Evolutionary conservation across 2,113 vertebrate species (phyloP).

Genomic region (Tympanuchus pallidicinctus): DNA sequence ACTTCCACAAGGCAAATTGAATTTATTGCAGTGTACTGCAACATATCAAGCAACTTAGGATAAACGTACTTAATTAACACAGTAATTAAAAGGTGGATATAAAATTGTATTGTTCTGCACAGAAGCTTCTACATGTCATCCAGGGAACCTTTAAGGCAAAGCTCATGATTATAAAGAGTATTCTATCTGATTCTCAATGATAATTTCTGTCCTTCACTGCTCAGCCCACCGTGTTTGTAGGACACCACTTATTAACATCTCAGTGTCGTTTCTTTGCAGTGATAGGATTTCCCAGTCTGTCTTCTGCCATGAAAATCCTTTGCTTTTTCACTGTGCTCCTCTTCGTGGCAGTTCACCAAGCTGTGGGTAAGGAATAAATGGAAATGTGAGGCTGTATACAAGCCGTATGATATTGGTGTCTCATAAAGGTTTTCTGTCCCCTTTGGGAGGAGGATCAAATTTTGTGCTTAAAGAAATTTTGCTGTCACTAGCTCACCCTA

Average conservation of each 20-base stretch:
- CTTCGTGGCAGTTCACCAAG: neutral
- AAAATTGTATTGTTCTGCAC: neutral
- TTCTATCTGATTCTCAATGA: neutral
- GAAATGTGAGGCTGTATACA: neutral
- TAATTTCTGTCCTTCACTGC: neutral
- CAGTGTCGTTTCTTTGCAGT: neutral
- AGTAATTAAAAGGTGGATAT: neutral
- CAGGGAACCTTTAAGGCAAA: neutral
- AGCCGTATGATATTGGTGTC: neutral
- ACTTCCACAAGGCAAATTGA: neutral
- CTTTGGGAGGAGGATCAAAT: neutral
- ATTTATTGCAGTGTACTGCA: neutral
- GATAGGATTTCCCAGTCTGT: neutral
- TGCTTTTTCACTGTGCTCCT: constrained; percentile 12
- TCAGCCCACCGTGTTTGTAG: neutral
- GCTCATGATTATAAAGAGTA: neutral
- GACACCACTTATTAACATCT: neutral
- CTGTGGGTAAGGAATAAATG: constrained; percentile 31
- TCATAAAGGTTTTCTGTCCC: neutral
- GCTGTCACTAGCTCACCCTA: neutral
- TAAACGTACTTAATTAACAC: neutral
- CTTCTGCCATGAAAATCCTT: constrained; percentile 50
- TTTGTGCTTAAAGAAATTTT: neutral
- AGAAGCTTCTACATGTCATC: neutral
- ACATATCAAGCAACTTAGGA: neutral